phyloP scores from a whole-genome alignment of 1,140 invertebrate species.

The Chlorops oryzae region DNA sequence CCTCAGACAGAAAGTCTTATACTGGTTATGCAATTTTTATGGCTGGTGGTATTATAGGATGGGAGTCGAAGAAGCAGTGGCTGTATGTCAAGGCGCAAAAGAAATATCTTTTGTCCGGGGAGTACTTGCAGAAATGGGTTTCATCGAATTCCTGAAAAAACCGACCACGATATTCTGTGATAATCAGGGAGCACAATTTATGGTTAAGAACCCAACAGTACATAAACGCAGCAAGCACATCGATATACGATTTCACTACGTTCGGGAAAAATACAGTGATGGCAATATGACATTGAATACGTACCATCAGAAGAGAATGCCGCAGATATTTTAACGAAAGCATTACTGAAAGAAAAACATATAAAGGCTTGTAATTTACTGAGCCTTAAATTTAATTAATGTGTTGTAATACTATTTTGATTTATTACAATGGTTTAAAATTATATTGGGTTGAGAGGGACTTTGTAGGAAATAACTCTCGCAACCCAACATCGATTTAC shows the following conservation, averaged over 20 bases:
- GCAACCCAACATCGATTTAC: too few relatives aligned
- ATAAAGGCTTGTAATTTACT: neutral
- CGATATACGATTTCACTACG: constrained; percentile 8
- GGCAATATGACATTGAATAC: neutral
- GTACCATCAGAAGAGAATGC: constrained; percentile 8
- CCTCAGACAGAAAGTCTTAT: too few relatives aligned
- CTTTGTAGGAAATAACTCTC: too few relatives aligned
- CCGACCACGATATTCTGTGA: neutral
- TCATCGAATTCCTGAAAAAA: constrained; percentile 31
- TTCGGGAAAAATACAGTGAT: neutral
- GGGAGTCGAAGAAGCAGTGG: too few relatives aligned
- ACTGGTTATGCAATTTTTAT: too few relatives aligned
- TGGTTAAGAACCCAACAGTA: constrained; percentile 3
- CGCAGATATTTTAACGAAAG: constrained; percentile 12
- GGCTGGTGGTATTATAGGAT: too few relatives aligned
- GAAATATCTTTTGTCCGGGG: too few relatives aligned
- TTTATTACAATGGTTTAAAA: neutral
- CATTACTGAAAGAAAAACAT: constrained; percentile 8
- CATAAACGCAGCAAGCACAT: constrained; percentile 10
- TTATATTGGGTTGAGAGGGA: constrained; percentile 4
- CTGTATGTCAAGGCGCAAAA: too few relatives aligned
- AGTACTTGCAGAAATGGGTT: too few relatives aligned
- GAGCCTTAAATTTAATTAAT: neutral
- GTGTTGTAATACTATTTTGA: neutral
- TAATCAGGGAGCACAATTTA: neutral